These are phyloP conservation scores for Rhagophthalmus giganteus DNA, from an alignment of 2,888 invertebrate species.

Conservation along the genomic window DNA sequence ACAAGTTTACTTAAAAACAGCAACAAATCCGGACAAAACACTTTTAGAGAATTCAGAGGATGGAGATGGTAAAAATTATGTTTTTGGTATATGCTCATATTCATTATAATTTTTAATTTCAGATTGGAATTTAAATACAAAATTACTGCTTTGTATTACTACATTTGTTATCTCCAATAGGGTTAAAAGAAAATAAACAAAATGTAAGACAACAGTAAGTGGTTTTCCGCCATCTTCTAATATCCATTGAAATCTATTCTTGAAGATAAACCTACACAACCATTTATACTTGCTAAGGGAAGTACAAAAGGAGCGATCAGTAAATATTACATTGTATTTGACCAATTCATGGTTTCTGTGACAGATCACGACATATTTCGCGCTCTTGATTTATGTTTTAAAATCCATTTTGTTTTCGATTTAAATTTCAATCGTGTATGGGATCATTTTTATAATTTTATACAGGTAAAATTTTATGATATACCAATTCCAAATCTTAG, in stretches of 20 bases:
- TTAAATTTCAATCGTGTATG: neutral
- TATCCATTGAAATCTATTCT: neutral
- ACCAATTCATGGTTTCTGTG: neutral
- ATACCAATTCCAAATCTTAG: neutral
- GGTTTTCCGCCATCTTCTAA: neutral
- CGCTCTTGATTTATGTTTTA: neutral
- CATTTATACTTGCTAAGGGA: neutral
- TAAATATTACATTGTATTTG: slow-evolving; percentile 4
- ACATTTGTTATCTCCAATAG: neutral
- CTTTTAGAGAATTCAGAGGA: neutral
- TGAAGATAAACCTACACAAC: too few species aligned
- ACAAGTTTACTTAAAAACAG: neutral
- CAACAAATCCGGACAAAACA: neutral
- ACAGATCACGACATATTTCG: neutral
- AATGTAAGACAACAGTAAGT: neutral
- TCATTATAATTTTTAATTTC: neutral
- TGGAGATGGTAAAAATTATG: too few species aligned
- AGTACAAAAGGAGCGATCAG: slow-evolving; percentile 2
- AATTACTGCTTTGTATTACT: neutral
- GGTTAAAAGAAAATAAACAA: neutral
- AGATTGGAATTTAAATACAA: neutral
- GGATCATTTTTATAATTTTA: neutral
- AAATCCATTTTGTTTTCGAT: neutral
- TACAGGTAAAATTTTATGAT: neutral
- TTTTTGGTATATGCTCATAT: too few species aligned